Evolutionary conservation across 2,797 vertebrate genomes (phyloP).

Genomic region (Gobio occitaniae): DNA sequence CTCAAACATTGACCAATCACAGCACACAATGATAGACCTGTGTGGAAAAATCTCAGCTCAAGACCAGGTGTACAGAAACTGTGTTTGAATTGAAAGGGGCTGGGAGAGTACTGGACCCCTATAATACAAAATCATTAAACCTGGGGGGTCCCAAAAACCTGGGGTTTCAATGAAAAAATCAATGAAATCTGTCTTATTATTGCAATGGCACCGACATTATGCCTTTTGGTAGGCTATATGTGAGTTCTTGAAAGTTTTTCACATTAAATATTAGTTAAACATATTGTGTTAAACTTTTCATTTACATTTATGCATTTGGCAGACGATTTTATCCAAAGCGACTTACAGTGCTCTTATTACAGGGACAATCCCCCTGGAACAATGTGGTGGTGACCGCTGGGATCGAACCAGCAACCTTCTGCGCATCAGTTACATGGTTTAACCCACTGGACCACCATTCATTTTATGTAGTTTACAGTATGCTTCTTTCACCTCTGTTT

Average conservation of each 20-base stretch:
- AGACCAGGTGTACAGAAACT: not conserved
- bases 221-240: not conserved
- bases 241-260: not conserved
- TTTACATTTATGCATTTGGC: no score
- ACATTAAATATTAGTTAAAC: not conserved
- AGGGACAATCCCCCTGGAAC: no score
- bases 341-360: no score
- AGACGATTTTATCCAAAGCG: no score
- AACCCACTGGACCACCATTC: no score
- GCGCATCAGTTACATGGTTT: no score
- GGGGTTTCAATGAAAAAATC: not conserved
- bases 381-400: no score
- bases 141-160: not conserved
- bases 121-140: not conserved
- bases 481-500: not conserved
- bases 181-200: not conserved
- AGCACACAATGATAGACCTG: not conserved
- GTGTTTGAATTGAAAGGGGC: not conserved
- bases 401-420: no score
- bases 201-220: not conserved
- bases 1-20: not conserved
- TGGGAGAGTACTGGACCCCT: not conserved
- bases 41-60: not conserved
- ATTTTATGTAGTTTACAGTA: not conserved
- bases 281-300: not conserved